Evolutionary conservation across 2,113 vertebrate species (phyloP).

Genomic region (Acanthisitta chloris): DNA sequence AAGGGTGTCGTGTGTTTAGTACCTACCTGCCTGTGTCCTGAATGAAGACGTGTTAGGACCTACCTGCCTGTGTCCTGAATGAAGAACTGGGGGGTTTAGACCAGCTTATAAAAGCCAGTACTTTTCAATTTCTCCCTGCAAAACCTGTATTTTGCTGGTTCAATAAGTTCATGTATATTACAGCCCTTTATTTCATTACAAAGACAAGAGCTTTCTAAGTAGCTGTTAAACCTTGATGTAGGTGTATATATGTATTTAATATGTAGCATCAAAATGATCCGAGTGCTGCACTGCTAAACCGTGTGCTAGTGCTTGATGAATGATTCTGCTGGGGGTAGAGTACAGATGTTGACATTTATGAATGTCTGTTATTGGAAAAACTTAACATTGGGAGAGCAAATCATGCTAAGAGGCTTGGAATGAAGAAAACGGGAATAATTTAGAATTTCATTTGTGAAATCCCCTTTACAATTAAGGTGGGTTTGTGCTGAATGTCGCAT

Average conservation of each 20-base stretch:
- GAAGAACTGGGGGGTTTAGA: not conserved
- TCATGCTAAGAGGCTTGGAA: constrained; percentile 1
- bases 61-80: not conserved
- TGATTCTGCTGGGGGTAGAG: not conserved
- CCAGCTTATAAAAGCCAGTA: not conserved
- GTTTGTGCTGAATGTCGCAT: not conserved
- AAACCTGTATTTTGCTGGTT: not conserved
- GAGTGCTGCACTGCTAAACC: not conserved
- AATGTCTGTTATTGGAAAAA: not conserved
- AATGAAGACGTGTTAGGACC: too few relatives aligned
- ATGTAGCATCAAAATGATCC: not conserved
- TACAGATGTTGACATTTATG: not conserved
- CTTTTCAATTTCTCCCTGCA: not conserved
- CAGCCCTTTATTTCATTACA: not conserved
- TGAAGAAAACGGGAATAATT: constrained; percentile 28
- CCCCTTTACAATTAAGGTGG: constrained; percentile 15
- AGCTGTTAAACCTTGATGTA: not conserved
- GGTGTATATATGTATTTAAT: not conserved
- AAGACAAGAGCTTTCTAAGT: not conserved
- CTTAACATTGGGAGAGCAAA: not conserved
- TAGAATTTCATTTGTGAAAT: constrained; percentile 49
- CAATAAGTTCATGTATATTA: not conserved
- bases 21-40: not conserved
- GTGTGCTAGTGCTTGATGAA: not conserved
- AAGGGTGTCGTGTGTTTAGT: not conserved